Conservation (phyloP, 2,113 vertebrate genomes). For the Scolopax mira region DNA sequence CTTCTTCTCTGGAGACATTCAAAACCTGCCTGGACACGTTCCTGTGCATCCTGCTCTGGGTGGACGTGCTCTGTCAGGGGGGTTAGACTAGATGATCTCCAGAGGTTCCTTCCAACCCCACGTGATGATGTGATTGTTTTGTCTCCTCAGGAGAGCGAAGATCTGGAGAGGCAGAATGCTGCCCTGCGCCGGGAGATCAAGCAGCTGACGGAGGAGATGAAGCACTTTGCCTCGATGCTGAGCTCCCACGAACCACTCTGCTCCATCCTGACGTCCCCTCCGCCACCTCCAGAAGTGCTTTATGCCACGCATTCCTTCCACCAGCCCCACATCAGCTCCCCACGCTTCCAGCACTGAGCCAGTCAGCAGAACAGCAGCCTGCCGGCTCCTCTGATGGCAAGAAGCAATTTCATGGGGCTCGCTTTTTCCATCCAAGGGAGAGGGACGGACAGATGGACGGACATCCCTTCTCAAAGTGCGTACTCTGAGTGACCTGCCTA, state of each 20-base stretch:
- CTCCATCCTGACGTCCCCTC: slow-evolving; percentile 75
- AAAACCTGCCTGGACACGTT: no score
- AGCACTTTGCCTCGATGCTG: slow-evolving; percentile 88
- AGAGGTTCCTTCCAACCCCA: no score
- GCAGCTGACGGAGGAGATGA: slow-evolving; percentile 90
- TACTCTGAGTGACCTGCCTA: slow-evolving; percentile 22
- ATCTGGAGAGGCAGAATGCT: slow-evolving; percentile 91
- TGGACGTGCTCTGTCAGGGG: no score
- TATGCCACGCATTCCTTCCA: slow-evolving; percentile 82
- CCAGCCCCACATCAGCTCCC: slow-evolving; percentile 85
- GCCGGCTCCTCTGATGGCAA: not conserved
- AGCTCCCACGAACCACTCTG: slow-evolving; percentile 91
- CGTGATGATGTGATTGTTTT: not conserved
- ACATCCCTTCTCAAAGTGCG: not conserved
- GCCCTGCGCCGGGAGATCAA: slow-evolving; percentile 94
- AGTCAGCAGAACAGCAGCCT: not conserved
- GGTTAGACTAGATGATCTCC: no score
- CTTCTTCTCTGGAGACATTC: no score
- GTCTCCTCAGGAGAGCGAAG: slow-evolving; percentile 88
- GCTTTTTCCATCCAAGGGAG: not conserved
- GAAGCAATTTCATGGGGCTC: not conserved
- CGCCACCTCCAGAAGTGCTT: slow-evolving; percentile 79
- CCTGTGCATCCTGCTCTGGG: no score
- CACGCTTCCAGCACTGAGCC: slow-evolving; percentile 89
- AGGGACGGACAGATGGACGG: not conserved